Evolutionary conservation across 92 coral and sea anemone species (phyloP), one percentile per base, ranked within the genome.

Genomic region (Phenganax subtilis): DNA sequence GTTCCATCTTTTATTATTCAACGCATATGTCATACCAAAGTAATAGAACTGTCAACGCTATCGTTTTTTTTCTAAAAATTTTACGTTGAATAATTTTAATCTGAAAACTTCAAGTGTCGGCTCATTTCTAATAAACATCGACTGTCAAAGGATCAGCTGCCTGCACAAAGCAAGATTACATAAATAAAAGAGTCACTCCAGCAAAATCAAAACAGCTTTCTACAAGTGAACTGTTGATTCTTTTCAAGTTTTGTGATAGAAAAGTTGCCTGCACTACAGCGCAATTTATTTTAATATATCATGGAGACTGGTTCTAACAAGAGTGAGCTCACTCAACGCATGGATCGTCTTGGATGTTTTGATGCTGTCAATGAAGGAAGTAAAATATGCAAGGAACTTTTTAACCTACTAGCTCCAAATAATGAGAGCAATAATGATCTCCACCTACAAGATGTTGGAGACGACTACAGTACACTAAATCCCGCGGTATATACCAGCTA

Each of bases 81-180:
- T 66, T 9, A 66, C 72, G 47, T 25, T 12, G 20, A 10, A 20
- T 29, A 30, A 30, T 47, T 66, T 66, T 66, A 66, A 66, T 7
- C 51, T 66, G 72, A 66, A 15, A 66, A 66, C 72, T 66, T 16
- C 5, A 5, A 37, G 47, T 37, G 47, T 37, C 47, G 47, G 47
- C 47, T 37, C 27, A 61, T 61, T 27, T 66, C 31, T 51, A 66
- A 27, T 27, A 27, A 30, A 66, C 11, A 66, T 30, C 72, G 20
- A 66, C 72, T 66, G 72, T 66, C 30, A 66, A 27, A 16, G 10
- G 31, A 66, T 66, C 72, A 66, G 72, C 72, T 66, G 72, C 72
- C 72, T 37, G 47, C 47, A 37, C 44, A 5, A 14, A 11, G 15
- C 12, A 12, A 14, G 51, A 66, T 37, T 3, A 66, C 30, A 66